A percentile compares a stretch with the other conserved stretches of the same genome.
Conservation (phyloP, 2,888 invertebrate genomes). For the Drosophila kanekoi region DNA sequence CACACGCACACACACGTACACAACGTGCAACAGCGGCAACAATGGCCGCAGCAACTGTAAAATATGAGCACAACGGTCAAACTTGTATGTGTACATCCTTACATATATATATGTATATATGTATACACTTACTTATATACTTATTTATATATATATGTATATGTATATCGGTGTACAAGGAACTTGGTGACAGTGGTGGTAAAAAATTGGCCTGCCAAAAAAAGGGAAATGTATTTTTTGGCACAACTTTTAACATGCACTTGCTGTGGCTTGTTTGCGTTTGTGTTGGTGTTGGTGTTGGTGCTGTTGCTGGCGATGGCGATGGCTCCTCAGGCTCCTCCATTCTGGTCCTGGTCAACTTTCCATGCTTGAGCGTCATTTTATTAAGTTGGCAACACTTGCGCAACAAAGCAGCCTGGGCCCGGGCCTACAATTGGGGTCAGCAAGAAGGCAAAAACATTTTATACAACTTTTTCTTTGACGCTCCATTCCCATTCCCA, state of each 20-base stretch:
- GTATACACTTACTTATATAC: neutral
- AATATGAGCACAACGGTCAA: constrained; percentile 68
- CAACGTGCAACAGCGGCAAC: constrained; percentile 49
- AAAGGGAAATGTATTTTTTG: constrained; percentile 74
- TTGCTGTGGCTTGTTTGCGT: constrained; percentile 57
- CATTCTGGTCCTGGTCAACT: constrained; percentile 64
- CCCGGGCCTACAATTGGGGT: constrained; percentile 74
- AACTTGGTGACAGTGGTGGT: constrained; percentile 66
- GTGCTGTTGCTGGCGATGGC: constrained; percentile 9
- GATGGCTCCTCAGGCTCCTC: constrained; percentile 3
- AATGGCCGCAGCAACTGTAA: constrained; percentile 75
- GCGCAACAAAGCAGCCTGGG: constrained; percentile 48
- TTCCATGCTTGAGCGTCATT: constrained; percentile 75
- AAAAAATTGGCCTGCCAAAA: constrained; percentile 49
- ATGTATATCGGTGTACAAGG: constrained; percentile 18
- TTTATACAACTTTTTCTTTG: constrained; percentile 60
- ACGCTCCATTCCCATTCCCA: constrained; percentile 10
- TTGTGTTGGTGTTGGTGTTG: constrained; percentile 22
- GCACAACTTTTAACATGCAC: constrained; percentile 75
- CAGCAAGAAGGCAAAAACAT: constrained; percentile 52
- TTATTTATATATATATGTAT: constrained; percentile 5
- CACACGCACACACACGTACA: constrained; percentile 24
- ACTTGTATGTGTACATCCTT: constrained; percentile 33
- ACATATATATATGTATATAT: constrained; percentile 1
- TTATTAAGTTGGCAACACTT: constrained; percentile 81